A percentile compares a stretch with the other conserved stretches of the same genome.
These are phyloP conservation scores for Drosophila carrolli DNA, from an alignment of 1,140 invertebrate genomes.

Conservation along the genomic window DNA sequence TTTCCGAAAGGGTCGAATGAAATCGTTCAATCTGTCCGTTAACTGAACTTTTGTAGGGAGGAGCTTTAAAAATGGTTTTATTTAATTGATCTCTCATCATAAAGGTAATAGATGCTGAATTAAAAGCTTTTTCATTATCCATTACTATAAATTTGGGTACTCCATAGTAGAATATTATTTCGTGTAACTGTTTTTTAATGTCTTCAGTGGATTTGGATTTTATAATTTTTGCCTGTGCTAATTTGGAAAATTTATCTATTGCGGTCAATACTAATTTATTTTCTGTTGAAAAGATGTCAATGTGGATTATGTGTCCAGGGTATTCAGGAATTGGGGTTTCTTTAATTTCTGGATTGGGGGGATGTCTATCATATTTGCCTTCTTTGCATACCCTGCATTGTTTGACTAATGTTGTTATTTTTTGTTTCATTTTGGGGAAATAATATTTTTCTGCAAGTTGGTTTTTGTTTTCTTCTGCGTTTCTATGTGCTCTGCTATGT, in stretches of 20 bases:
- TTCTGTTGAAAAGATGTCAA: slow-evolving; percentile 18
- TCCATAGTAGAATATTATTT: slow-evolving; percentile 35
- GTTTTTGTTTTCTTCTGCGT: too few relatives aligned
- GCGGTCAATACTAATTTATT: slow-evolving; percentile 10
- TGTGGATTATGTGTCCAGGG: background rate
- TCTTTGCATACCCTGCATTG: slow-evolving; percentile 49
- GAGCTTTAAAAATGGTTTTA: slow-evolving; percentile 32
- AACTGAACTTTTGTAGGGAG: too few relatives aligned
- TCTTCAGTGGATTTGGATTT: slow-evolving; percentile 33
- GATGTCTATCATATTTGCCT: slow-evolving; percentile 26
- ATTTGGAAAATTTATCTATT: slow-evolving; percentile 8
- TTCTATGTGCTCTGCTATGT: too few relatives aligned
- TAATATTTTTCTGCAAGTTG: too few relatives aligned
- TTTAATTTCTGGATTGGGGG: slow-evolving; percentile 4
- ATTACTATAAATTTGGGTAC: slow-evolving; percentile 44
- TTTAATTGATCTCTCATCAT: slow-evolving; percentile 34
- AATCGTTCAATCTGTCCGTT: background rate
- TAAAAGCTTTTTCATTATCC: slow-evolving; percentile 49
- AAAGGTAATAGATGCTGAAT: slow-evolving; percentile 29
- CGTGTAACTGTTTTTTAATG: slow-evolving; percentile 12
- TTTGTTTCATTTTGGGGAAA: too few relatives aligned
- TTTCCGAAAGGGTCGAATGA: slow-evolving; percentile 33
- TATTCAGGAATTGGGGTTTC: slow-evolving; percentile 21
- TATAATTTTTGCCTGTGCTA: slow-evolving; percentile 5
- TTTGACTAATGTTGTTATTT: too few relatives aligned